A percentile compares a stretch with the other conserved stretches of the same genome.
These are phyloP conservation scores for Aleiodes sp. DNA, from an alignment of 1,140 invertebrate genomes.

Conservation along the genomic window DNA sequence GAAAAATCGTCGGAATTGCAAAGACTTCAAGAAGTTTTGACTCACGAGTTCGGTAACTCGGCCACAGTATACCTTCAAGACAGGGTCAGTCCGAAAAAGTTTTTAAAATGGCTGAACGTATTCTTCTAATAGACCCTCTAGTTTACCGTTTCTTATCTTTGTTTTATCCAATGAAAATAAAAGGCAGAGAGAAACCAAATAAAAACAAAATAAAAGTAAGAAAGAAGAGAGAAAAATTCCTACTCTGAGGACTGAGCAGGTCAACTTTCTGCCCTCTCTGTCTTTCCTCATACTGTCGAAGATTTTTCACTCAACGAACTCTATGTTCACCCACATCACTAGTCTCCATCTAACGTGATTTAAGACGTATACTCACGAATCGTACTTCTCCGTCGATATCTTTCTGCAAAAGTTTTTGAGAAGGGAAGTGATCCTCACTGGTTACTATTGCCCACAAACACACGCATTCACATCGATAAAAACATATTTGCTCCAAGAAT, in stretches of 20 bases:
- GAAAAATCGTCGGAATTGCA: conserved; percentile 19
- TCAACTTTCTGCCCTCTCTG: no score
- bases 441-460: no score
- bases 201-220: not conserved
- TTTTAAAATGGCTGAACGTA: conserved; percentile 19
- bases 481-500: conserved; percentile 47
- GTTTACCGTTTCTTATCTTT: conserved; percentile 12
- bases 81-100: conserved; percentile 10
- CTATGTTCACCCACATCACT: conserved; percentile 8
- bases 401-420: not conserved
- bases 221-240: not conserved
- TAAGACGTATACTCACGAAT: conserved; percentile 2
- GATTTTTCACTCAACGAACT: conserved; percentile 18
- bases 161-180: conserved; percentile 17
- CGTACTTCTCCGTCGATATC: conserved; percentile 8
- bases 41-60: conserved; percentile 32
- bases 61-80: conserved; percentile 5
- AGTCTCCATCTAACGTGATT: conserved; percentile 18
- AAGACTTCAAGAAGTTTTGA: conserved; percentile 24
- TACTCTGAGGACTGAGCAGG: not conserved
- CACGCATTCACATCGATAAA: conserved; percentile 44
- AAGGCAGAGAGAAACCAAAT: not conserved
- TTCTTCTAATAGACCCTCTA: conserved; percentile 23
- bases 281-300: not conserved
- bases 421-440: not conserved